These are phyloP conservation scores for Cataglyphis albicans DNA, from an alignment of 2,888 invertebrate genomes.

Conservation along the genomic window DNA sequence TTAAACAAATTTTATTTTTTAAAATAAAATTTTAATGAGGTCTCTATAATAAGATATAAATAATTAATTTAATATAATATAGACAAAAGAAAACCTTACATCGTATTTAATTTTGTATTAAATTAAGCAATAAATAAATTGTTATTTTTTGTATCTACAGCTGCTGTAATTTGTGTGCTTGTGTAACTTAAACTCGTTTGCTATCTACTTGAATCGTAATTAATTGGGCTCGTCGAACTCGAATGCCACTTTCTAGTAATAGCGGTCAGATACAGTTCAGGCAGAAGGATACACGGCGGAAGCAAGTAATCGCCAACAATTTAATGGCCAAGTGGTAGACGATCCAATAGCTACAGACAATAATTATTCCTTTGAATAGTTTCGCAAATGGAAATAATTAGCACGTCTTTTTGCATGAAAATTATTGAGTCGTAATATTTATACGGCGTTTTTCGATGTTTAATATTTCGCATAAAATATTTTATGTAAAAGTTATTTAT, in stretches of 20 bases:
- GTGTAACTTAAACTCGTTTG: conserved; percentile 31
- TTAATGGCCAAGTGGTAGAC: conserved; percentile 23
- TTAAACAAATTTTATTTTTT: background rate
- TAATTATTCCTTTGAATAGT: conserved; percentile 31
- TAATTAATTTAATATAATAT: background rate
- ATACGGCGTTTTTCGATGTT: background rate
- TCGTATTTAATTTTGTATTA: background rate
- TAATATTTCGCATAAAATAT: background rate
- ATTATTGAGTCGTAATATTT: background rate
- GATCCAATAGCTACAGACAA: conserved; percentile 29
- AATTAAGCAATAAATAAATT: background rate
- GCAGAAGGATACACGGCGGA: conserved; percentile 37
- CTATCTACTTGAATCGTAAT: conserved; percentile 46
- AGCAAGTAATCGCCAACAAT: conserved; percentile 39
- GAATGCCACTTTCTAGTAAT: conserved; percentile 28
- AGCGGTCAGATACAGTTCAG: conserved; percentile 23
- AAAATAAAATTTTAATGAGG: background rate
- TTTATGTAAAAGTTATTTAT: background rate
- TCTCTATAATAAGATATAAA: background rate
- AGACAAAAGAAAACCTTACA: background rate
- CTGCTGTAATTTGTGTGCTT: conserved; percentile 17
- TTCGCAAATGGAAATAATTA: conserved; percentile 1
- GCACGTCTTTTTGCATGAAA: background rate
- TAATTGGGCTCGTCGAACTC: conserved; percentile 41
- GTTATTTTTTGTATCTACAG: background rate